A percentile compares a stretch with the other conserved stretches of the same genome.
These are phyloP conservation scores for Plusia festucae DNA, from an alignment of 2,888 invertebrate genomes.

Conservation along the genomic window DNA sequence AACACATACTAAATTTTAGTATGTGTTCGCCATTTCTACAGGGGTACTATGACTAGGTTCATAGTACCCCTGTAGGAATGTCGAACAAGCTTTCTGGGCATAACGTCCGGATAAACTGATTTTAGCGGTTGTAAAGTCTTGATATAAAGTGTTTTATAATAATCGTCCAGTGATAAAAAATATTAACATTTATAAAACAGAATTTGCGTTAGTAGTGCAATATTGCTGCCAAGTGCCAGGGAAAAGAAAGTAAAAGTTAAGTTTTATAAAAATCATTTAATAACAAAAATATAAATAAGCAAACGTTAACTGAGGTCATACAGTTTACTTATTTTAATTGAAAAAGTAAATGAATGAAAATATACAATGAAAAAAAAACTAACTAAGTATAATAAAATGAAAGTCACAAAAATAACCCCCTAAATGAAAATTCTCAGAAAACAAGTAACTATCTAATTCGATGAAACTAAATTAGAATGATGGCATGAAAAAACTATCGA, in stretches of 20 bases:
- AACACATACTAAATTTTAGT: no score
- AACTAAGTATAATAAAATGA: not conserved
- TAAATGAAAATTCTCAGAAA: not conserved
- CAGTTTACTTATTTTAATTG: not conserved
- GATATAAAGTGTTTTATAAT: no score
- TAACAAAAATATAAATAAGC: constrained; percentile 9
- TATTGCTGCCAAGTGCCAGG: not conserved
- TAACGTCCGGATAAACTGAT: no score
- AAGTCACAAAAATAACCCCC: not conserved
- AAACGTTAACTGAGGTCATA: not conserved
- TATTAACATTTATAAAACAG: no score
- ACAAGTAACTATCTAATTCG: not conserved
- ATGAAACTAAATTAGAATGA: not conserved
- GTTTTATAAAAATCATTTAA: constrained; percentile 27
- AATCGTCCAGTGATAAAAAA: no score
- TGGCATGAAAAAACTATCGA: not conserved
- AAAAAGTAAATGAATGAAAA: not conserved
- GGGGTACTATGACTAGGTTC: no score
- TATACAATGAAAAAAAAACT: not conserved
- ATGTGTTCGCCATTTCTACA: no score
- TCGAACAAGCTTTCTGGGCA: no score
- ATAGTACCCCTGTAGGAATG: no score
- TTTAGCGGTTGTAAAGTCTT: no score
- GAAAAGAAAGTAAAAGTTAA: constrained; percentile 20
- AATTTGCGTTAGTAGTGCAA: no score